phyloP scores from a whole-genome alignment of 2,888 invertebrate genomes.

The Pilophorus perplexus region DNA sequence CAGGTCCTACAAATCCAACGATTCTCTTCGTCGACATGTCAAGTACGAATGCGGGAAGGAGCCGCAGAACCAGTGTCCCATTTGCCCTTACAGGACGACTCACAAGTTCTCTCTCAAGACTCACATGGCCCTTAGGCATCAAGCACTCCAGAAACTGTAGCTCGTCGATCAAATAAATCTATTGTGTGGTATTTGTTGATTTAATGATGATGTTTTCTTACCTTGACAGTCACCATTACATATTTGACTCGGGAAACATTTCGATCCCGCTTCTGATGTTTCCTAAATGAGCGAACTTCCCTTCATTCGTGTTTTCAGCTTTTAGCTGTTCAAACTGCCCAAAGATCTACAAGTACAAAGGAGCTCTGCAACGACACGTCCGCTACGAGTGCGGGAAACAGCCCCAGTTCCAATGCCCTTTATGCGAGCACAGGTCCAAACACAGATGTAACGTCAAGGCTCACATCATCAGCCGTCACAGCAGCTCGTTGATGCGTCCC shows the following conservation, averaged over 20 bases:
- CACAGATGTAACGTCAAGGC: slow-evolving; percentile 54
- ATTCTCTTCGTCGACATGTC: not conserved
- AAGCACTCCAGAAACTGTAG: too few species aligned
- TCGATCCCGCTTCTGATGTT: too few species aligned
- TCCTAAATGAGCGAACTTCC: too few species aligned
- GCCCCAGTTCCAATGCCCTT: slow-evolving; percentile 20
- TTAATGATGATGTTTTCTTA: too few species aligned
- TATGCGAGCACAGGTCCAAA: slow-evolving; percentile 57
- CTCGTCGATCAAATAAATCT: too few species aligned
- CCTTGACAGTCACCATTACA: too few species aligned
- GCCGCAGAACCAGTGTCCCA: slow-evolving; percentile 2
- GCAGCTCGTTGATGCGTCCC: not conserved
- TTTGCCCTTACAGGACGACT: not conserved
- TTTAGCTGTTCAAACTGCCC: slow-evolving; percentile 2
- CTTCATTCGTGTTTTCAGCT: too few species aligned
- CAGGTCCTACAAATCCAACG: not conserved
- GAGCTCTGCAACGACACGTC: not conserved
- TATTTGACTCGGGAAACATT: too few species aligned
- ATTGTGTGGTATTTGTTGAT: too few species aligned
- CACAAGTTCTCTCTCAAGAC: not conserved
- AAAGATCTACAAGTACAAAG: slow-evolving; percentile 18
- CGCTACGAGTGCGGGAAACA: slow-evolving; percentile 22
- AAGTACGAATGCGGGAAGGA: slow-evolving; percentile 20
- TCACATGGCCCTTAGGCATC: not conserved
- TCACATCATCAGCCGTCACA: not conserved